Base-by-base conservation (phyloP, 2,888 invertebrate genomes). In the Argyresthia goedartella region DNA sequence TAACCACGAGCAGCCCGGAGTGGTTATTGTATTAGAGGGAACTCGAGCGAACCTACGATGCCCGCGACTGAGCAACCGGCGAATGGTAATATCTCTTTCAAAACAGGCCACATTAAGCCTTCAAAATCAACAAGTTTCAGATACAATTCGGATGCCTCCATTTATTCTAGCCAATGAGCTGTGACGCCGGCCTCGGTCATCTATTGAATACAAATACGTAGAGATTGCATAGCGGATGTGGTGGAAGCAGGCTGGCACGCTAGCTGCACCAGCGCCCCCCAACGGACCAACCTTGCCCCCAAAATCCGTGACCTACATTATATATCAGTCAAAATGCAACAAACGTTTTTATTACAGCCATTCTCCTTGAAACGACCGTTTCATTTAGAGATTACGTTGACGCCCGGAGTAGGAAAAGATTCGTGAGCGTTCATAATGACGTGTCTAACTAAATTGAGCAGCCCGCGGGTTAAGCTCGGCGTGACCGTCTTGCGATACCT, bases 261-360 rank as follows among this genome's bases (percentile, higher is more conserved):
- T 61, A 69, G 61, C 58, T 61, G 64, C 64, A 55, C 58, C 55
- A 59, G 57, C 61, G 61, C 54, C 57, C 54, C 46, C 54, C 57
- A 57, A 58, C 51, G 52, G 56, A 59, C 61, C 73, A 81, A 81
- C 85, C 85, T 86, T 85, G 85, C 76, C 72, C 82, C 77, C 73
- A 81, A 81, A 84, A 71, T 76, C 76, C 73, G 65, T 81, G 84
- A 84, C 85, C 84, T 71, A 85, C 81, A 81, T 85, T 78, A 64
- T 66, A 66, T 59, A 53, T 65, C 69, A 72, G 69, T 69, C 74
- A 77, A 80, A 82, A 80, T 79, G 78, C 76, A 81, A 68, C 64
- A 67, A 74, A 59, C 68, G 73, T 76, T 80, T 79, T 81, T 80
- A 78, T 70, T 69, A 61, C 64, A 57, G 60, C 58, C 61, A 65